Conservation (phyloP, 1,140 invertebrate genomes). For the Parasteatoda tepidariorum region DNA sequence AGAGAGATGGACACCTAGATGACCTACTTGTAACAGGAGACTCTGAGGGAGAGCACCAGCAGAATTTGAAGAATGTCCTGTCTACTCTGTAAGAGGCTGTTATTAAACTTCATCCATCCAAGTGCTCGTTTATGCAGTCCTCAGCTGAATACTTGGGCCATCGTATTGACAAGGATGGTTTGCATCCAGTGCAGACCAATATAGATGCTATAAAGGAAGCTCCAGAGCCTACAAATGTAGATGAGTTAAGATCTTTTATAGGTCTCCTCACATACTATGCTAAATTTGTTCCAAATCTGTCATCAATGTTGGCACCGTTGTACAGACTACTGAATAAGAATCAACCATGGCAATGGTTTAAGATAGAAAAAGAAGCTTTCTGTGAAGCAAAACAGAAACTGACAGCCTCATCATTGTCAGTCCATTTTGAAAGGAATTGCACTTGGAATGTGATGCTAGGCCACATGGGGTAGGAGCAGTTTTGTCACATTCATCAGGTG, state of each 20-base stretch:
- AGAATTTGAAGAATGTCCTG: neutral
- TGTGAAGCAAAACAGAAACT: constrained; percentile 3
- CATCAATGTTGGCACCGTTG: constrained; percentile 67
- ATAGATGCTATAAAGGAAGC: constrained; percentile 18
- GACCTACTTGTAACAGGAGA: constrained; percentile 1
- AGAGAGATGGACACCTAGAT: constrained; percentile 23
- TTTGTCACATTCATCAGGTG: constrained; percentile 68
- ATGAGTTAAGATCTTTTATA: constrained; percentile 42
- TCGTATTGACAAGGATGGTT: neutral
- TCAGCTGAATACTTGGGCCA: constrained; percentile 11
- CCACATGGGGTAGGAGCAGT: constrained; percentile 70
- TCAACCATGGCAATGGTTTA: constrained; percentile 12
- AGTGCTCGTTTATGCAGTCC: constrained; percentile 6
- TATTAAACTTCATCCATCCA: neutral
- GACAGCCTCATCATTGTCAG: neutral
- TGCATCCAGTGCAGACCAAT: constrained; percentile 23
- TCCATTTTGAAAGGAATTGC: constrained; percentile 2
- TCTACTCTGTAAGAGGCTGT: neutral
- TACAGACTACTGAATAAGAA: constrained; percentile 64
- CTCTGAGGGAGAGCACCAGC: neutral
- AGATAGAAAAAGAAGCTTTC: neutral
- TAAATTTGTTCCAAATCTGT: constrained; percentile 68
- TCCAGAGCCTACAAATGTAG: constrained; percentile 39
- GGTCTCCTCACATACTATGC: constrained; percentile 67
- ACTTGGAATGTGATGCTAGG: constrained; percentile 69